Percentiles rank a stretch among this genome's conserved stretches.
Conservation (phyloP, 2,797 vertebrate genomes). For the Xerus rutilus region DNA sequence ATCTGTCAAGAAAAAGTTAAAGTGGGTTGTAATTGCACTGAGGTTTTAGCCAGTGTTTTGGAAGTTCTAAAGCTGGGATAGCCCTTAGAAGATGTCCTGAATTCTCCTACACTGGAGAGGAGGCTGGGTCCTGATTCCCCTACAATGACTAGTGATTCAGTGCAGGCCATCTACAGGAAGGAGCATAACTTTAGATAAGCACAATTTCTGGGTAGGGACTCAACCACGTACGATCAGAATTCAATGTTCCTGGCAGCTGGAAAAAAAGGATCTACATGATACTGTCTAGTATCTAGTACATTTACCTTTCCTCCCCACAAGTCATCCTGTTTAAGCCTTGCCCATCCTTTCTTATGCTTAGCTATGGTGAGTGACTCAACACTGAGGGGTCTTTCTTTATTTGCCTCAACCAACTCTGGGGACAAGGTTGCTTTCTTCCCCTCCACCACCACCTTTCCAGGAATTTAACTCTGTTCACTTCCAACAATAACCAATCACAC, state of each 20-base stretch:
- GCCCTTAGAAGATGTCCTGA: not conserved
- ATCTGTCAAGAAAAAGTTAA: not conserved
- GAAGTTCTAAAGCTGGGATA: not conserved
- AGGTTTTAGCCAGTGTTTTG: not conserved
- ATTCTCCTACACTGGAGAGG: not conserved
- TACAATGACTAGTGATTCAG: not conserved
- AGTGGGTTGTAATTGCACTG: not conserved
- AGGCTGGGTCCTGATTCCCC: not conserved
- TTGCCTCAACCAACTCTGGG: not conserved
- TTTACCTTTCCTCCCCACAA: not conserved
- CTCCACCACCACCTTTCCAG: not conserved
- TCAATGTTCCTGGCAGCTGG: not conserved
- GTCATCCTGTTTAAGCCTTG: not conserved
- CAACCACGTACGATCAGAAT: not conserved
- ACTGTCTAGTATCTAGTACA: not conserved
- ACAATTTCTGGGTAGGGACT: not conserved
- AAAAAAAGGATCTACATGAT: not conserved
- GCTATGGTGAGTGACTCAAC: not conserved
- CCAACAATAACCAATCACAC: not conserved
- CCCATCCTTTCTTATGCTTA: not conserved
- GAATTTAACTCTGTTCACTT: constrained; percentile 3
- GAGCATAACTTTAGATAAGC: not conserved
- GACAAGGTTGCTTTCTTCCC: not conserved
- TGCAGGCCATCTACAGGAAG: not conserved
- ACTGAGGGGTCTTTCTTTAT: not conserved